Percentiles rank a stretch among this genome's conserved stretches.
Conservation (phyloP, 2,888 invertebrate species). For the Gastrophysa polygoni region DNA sequence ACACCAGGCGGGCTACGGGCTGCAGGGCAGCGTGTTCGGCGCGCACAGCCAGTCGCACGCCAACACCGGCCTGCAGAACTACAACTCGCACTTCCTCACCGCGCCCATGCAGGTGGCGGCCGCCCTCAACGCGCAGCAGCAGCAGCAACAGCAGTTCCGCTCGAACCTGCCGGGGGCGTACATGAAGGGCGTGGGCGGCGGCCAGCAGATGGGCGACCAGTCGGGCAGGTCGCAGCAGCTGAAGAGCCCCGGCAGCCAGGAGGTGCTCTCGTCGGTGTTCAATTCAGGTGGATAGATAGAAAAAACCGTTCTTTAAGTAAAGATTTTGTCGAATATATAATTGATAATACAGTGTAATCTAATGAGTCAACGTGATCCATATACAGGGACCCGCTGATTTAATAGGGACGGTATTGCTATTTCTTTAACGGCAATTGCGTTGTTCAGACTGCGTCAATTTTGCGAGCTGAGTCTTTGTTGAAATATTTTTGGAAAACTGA, state of each 20-base stretch:
- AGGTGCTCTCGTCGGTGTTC: slow-evolving; percentile 64
- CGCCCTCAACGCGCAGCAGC: slow-evolving; percentile 67
- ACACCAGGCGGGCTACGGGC: slow-evolving; percentile 58
- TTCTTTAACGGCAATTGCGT: too few relatives aligned
- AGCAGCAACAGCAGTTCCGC: slow-evolving; percentile 70
- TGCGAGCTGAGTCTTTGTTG: too few relatives aligned
- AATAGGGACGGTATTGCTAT: too few relatives aligned
- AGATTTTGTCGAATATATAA: too few relatives aligned
- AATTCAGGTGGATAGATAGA: slow-evolving; percentile 63
- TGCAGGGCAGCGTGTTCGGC: slow-evolving; percentile 61
- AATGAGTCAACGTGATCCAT: too few relatives aligned
- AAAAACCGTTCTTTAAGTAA: too few relatives aligned
- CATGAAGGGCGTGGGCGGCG: slow-evolving; percentile 51
- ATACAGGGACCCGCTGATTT: too few relatives aligned
- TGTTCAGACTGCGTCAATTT: too few relatives aligned
- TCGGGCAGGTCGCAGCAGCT: slow-evolving; percentile 60
- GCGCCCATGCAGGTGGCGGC: slow-evolving; percentile 69
- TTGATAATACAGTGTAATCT: too few relatives aligned
- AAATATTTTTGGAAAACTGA: too few relatives aligned
- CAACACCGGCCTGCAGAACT: slow-evolving; percentile 60
- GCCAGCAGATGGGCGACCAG: slow-evolving; percentile 51
- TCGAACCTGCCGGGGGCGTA: slow-evolving; percentile 57
- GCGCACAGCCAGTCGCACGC: slow-evolving; percentile 58
- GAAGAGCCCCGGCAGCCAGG: slow-evolving; percentile 63
- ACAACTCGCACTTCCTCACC: slow-evolving; percentile 64